Conservation (phyloP, 2,797 vertebrate genomes). For the Rhabdophis nuchalis region DNA sequence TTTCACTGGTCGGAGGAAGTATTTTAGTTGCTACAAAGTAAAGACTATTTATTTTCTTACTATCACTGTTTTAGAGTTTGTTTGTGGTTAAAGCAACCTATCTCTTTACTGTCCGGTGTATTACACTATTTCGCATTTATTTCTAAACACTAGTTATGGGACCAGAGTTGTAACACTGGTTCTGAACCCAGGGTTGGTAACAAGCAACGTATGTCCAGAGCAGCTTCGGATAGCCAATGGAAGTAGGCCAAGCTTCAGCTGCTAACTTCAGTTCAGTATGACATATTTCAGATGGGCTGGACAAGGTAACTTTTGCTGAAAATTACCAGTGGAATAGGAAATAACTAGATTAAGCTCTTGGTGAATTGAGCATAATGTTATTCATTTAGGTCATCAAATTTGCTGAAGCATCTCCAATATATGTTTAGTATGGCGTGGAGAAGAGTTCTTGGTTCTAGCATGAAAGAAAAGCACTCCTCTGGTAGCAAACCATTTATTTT, state of each 20-base stretch:
- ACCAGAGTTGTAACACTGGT: too few species aligned
- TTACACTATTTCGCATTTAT: too few species aligned
- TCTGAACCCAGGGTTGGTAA: too few species aligned
- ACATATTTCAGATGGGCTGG: neutral
- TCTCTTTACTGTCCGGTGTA: too few species aligned
- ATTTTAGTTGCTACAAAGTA: too few species aligned
- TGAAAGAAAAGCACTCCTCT: slow-evolving; percentile 35
- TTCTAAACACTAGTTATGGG: too few species aligned
- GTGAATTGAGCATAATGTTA: neutral
- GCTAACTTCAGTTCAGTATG: neutral
- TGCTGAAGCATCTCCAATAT: neutral
- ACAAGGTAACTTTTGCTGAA: neutral
- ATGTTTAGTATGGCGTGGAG: neutral
- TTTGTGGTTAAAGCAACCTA: too few species aligned
- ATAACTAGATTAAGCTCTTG: neutral
- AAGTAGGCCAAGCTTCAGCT: neutral
- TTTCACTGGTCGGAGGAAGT: too few species aligned
- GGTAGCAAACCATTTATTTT: slow-evolving; percentile 54
- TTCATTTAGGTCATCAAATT: neutral
- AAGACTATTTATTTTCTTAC: too few species aligned
- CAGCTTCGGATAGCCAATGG: neutral
- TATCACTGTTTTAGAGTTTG: too few species aligned
- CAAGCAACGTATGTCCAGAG: neutral
- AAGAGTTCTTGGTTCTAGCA: neutral
- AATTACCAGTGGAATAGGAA: neutral